Conservation (phyloP, 2,888 invertebrate species). For the Latheticus oryzae region DNA sequence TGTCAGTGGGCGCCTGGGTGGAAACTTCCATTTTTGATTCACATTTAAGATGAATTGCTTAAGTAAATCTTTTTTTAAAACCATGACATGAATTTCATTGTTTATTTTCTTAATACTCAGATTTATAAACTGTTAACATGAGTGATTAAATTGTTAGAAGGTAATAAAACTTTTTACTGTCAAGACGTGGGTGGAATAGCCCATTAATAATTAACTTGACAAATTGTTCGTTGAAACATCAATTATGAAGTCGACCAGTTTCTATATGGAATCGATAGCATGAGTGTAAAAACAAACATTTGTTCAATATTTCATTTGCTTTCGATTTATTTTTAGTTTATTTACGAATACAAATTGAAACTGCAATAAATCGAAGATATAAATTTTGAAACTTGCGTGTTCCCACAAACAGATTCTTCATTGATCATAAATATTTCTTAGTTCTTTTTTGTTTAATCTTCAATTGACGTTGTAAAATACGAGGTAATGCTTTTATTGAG, state of each 20-base stretch:
- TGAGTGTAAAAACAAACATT: constrained; percentile 20
- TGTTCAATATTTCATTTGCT: constrained; percentile 15
- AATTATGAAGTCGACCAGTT: constrained; percentile 11
- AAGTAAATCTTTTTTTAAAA: too few species aligned
- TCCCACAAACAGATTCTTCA: too few species aligned
- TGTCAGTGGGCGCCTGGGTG: constrained; percentile 11
- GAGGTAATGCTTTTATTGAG: constrained; percentile 22
- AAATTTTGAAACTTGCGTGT: too few species aligned
- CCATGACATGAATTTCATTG: constrained; percentile 17
- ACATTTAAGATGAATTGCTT: neutral
- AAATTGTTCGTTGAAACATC: constrained; percentile 30
- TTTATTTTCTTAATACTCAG: constrained; percentile 30
- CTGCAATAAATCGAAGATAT: too few species aligned
- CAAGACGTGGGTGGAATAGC: constrained; percentile 30
- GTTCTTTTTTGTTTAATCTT: constrained; percentile 5
- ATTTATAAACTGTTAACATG: constrained; percentile 33
- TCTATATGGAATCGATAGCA: constrained; percentile 8
- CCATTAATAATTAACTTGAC: constrained; percentile 33
- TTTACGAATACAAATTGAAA: constrained; percentile 9
- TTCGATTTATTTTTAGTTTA: constrained; percentile 11
- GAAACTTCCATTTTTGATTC: constrained; percentile 5
- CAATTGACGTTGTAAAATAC: constrained; percentile 22
- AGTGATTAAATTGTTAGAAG: constrained; percentile 33
- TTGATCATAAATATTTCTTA: constrained; percentile 1
- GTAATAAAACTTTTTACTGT: constrained; percentile 35